A percentile compares a stretch with the other conserved stretches of the same genome.
Evolutionary conservation across 2,113 vertebrate genomes (phyloP).

Genomic region (Lepisosteus osseus): DNA sequence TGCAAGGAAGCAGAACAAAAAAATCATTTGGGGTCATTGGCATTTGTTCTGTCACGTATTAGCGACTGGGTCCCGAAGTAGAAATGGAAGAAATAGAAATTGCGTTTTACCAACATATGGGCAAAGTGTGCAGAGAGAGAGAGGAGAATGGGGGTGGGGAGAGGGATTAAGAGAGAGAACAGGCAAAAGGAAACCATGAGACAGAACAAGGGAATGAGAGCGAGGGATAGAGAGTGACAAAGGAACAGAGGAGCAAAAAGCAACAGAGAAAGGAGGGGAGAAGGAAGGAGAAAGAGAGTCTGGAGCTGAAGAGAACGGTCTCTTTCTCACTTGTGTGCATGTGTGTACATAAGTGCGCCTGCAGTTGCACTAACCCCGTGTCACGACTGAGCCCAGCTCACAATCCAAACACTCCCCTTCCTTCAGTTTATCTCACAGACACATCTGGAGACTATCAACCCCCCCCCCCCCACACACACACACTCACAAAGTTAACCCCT

Average conservation of each 20-base stretch:
- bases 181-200: conserved; percentile 40
- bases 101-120: neutral
- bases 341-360: conserved; percentile 52
- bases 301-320: conserved; percentile 39
- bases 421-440: conserved; percentile 74
- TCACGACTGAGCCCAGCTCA: conserved; percentile 58
- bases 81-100: neutral
- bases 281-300: conserved; percentile 30
- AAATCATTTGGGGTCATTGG: no score
- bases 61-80: no score
- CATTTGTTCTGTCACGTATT: no score
- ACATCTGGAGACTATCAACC: conserved; percentile 80
- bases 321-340: conserved; percentile 46
- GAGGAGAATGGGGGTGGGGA: conserved; percentile 20
- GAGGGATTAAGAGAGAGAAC: conserved; percentile 28
- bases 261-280: conserved; percentile 34
- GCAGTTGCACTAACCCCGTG: conserved; percentile 64
- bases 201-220: conserved; percentile 24
- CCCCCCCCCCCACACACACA: conserved; percentile 49
- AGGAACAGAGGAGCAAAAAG: conserved; percentile 46
- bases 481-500: conserved; percentile 67
- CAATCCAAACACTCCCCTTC: conserved; percentile 71
- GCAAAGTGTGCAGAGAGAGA: neutral
- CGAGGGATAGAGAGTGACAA: conserved; percentile 28
- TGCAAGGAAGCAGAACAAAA: no score